Evolutionary conservation across 2,797 vertebrate species (phyloP), one percentile per base, ranked within the genome.

Genomic region (Mycteria americana): DNA sequence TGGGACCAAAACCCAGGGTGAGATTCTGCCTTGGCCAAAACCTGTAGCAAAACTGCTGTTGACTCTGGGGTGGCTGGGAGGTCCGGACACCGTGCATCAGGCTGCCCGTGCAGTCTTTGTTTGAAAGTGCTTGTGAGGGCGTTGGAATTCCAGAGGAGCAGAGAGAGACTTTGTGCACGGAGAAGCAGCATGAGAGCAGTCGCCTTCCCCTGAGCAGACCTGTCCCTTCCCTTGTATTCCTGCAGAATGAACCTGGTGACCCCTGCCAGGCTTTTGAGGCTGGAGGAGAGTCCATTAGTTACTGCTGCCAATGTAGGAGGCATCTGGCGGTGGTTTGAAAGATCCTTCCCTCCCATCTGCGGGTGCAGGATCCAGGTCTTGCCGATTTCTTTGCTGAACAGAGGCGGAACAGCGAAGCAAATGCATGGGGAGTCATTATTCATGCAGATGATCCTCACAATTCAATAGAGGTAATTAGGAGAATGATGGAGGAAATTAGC

Each of bases 401-500:
- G 67, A 89, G 80, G 79, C 69, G n/a, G 86, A 92, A 75, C 92
- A 80, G 91, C 14, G 39, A 90, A 91, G 95, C 77, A 67, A 93
- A 92, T 78, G 93, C 95, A 65, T 6, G 28, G 84, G 93, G 95
- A 97, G 95, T 97, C 96, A 97, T 98, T 98, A 98, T 95, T 98
- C 97, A 98, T 98, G 97, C 97, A 98, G 97, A 98, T 98, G 98
- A 98, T 91, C 84, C 96, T 97, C 95, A 96, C 97, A 97, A 98
- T 97, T 98, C 98, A 98, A 97, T 98, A 95, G 96, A 96, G 96
- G 95, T 98, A 98, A 98, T 98, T 98, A 98, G 97, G 97, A 95
- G 97, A 97, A 98, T 98, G 98, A 98, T 97, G 98, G 96, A 98
- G 97, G 97, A 98, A 98, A 98, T 98, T 97, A 98, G 97, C 96